Conservation (phyloP, 23 tunicate species). For the Ciona savignyi region DNA sequence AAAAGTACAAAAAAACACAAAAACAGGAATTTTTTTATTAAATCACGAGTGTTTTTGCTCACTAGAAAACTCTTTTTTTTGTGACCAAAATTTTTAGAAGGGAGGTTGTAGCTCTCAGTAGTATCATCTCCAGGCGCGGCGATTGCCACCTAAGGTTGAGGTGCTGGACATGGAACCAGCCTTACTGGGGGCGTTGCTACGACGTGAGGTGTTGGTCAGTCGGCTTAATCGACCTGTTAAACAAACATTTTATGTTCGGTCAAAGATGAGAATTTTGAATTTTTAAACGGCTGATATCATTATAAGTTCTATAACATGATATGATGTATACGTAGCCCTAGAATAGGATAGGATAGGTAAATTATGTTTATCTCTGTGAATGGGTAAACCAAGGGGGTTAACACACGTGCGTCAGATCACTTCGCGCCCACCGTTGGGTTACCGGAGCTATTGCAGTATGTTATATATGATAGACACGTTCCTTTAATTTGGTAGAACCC, state of each 20-base stretch:
- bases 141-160: not conserved
- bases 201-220: slow-evolving; percentile 47
- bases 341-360: too few species aligned
- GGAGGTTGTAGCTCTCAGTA: not conserved
- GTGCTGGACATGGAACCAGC: slow-evolving; percentile 16
- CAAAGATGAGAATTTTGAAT: too few species aligned
- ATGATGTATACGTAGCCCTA: too few species aligned
- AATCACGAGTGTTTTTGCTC: not conserved
- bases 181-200: slow-evolving; percentile 36
- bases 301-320: too few species aligned
- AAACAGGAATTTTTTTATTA: too few species aligned
- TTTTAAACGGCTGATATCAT: too few species aligned
- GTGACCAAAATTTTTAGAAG: not conserved
- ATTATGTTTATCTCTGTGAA: not conserved
- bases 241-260: too few species aligned
- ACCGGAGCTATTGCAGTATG: too few species aligned
- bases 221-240: slow-evolving; percentile 79
- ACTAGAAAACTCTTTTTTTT: not conserved
- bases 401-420: not conserved
- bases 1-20: too few species aligned
- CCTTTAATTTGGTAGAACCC: too few species aligned
- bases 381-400: not conserved
- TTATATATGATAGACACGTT: too few species aligned
- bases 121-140: slow-evolving; percentile 28
- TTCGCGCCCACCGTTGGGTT: too few species aligned